Evolutionary conservation across 1,140 invertebrate genomes (phyloP), one percentile per base, ranked within the genome.

Genomic region (Caenorhabditis briggsae): DNA sequence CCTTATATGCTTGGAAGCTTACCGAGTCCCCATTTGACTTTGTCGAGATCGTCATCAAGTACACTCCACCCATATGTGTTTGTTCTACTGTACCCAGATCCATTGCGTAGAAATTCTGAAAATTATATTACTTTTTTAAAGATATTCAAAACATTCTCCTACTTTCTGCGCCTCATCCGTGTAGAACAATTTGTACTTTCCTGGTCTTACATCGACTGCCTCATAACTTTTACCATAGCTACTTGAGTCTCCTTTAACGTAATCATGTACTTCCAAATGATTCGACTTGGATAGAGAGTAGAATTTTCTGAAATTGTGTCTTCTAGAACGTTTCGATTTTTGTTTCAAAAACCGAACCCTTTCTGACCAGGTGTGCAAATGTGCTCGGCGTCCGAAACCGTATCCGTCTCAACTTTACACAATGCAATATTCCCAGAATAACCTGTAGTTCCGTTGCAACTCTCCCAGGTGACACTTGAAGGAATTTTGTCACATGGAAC

Each of bases 111-210:
- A 83, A 83, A 0, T 20, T 58, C 41, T 83, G 55, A 33, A 83
- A 56, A 23, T 33, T 20, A 1, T 43, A 14, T 5, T 14, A 74
- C 11, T 48, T 5, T 48, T 43, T 6, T 48, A 64, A 5, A 1
- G 33, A 33, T 5, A 20, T n/a, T 46, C 23, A 11, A 3, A 46
- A 48, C 6, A 46, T 12, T 8, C 41, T 70, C 33, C 33, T 33
- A 78, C 43, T n/a, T 48, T 78, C 12, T 41, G 6, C 9, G 0
- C 8, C 8, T 90, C 90, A 43, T 91, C 90, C 16, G 92, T 89
- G 0, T 91, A 92, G 70, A 91, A 89, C 11, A 92, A 61, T 83
- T 91, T 90, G 82, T 91, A 91, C 11, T 89, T 89, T 46, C 87
- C 88, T 12, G 90, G 90, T 78, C 90, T 91, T 18, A 90, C 84